Percentiles rank a stretch among this genome's conserved stretches.
Evolutionary conservation across 2,888 invertebrate genomes (phyloP).

Genomic region (Andrena bicolor): DNA sequence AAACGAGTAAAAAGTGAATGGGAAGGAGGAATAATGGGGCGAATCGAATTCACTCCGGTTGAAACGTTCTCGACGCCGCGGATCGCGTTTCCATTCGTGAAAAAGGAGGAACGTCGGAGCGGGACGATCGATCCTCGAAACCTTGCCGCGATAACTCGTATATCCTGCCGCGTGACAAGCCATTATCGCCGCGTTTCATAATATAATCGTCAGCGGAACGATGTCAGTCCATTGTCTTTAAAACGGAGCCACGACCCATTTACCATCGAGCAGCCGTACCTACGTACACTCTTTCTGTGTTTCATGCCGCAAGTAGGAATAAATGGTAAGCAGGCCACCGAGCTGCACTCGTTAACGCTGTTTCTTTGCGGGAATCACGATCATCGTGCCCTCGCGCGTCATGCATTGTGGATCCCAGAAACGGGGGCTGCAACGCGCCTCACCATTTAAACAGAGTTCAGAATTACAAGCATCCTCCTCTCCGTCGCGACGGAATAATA

Average conservation of each 20-base stretch:
- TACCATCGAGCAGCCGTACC: constrained; percentile 56
- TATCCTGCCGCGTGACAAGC: constrained; percentile 53
- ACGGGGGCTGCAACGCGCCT: neutral
- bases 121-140: constrained; percentile 42
- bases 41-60: neutral
- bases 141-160: constrained; percentile 35
- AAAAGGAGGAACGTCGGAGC: constrained; percentile 21
- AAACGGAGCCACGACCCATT: constrained; percentile 67
- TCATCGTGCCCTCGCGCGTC: neutral
- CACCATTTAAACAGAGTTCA: no score
- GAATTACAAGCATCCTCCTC: no score
- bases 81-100: constrained; percentile 13
- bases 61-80: constrained; percentile 5
- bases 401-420: neutral
- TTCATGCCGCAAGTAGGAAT: constrained; percentile 83
- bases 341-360: constrained; percentile 37
- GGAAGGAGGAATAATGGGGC: neutral
- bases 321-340: constrained; percentile 81
- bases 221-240: constrained; percentile 68
- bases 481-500: no score
- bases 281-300: constrained; percentile 76
- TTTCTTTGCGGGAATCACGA: constrained; percentile 21
- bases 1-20: neutral
- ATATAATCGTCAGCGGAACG: constrained; percentile 56
- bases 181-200: constrained; percentile 60